phyloP scores from a whole-genome alignment of 2,888 invertebrate species.

The Eupithecia tripunctaria region DNA sequence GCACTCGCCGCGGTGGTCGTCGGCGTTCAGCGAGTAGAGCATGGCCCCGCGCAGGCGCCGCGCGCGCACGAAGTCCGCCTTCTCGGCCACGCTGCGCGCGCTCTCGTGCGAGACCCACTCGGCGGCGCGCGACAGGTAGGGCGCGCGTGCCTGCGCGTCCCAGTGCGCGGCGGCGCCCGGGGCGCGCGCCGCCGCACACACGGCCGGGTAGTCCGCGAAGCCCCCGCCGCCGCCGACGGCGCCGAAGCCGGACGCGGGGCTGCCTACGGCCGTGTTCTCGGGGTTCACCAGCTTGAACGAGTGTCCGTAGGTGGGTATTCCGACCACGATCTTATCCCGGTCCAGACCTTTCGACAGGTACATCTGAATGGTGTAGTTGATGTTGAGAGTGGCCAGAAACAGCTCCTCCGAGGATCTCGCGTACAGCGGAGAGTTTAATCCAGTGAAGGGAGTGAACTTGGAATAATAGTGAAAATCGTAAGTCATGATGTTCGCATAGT shows the following conservation, averaged over 20 bases:
- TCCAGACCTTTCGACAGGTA: slow-evolving; percentile 91
- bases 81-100: slow-evolving; percentile 87
- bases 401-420: slow-evolving; percentile 84
- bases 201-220: slow-evolving; percentile 88
- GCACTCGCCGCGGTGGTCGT: slow-evolving; percentile 88
- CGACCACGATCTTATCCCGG: slow-evolving; percentile 90
- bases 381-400: slow-evolving; percentile 89
- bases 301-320: slow-evolving; percentile 95
- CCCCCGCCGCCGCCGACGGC: slow-evolving; percentile 88
- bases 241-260: slow-evolving; percentile 89
- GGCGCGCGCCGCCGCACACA: slow-evolving; percentile 90
- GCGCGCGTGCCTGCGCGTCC: slow-evolving; percentile 81
- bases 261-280: slow-evolving; percentile 86
- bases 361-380: slow-evolving; percentile 92
- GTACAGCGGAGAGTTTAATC: slow-evolving; percentile 93
- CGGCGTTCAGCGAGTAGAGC: slow-evolving; percentile 92
- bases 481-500: slow-evolving; percentile 95
- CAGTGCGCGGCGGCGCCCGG: slow-evolving; percentile 55
- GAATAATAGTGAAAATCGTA: slow-evolving; percentile 95
- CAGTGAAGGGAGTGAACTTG: slow-evolving; percentile 91
- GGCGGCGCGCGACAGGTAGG: slow-evolving; percentile 87
- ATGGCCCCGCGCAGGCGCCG: slow-evolving; percentile 91
- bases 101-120: slow-evolving; percentile 95
- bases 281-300: slow-evolving; percentile 88
- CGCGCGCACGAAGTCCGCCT: slow-evolving; percentile 87